Base-by-base conservation (phyloP, 2,113 vertebrate species). In the Parotia lawesii region DNA sequence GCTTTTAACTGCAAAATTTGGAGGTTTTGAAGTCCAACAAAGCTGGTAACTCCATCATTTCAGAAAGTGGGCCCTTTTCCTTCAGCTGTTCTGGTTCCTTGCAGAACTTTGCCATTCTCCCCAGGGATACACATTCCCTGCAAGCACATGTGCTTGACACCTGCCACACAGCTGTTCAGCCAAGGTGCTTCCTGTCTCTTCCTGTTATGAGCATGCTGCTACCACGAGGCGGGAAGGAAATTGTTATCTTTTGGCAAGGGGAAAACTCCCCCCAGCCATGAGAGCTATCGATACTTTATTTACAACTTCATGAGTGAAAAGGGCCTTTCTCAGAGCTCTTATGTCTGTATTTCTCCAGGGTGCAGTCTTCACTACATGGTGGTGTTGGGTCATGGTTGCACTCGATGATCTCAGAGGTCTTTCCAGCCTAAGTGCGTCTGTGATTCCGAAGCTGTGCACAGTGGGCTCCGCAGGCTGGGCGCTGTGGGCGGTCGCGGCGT, bases 61-160 rank as follows among this genome's bases (percentile, higher is more conserved):
- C 42, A 53, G n/a, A 31, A 24, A 21, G 16, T 2, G 3, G 6
- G 33, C 17, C 15, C 3, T 25, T 73, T 54, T 38, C 16, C 4
- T 3, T 18, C 11, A 17, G 12, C 4, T 5, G 12, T 6, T 23
- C 12, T 22, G 42, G 10, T 13, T 90, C 42, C 17, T 65, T 1
- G 1, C 27, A 24, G 42, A 51, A 21, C 10, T 24, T 13, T 23
- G 38, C 54, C 2, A 0, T 22, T 47, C 12, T 1, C 9, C 17
- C 12, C 25, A 22, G 27, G 1, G 1, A 23, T 2, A 3, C 0
- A 0, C 3, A 0, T 40, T 57, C 45, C 35, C 58, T 12, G 5
- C 33, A 3, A 11, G 29, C 10, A 5, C 11, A 1, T 1, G 19
- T 16, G 51, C 48, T 47, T 15, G 29, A 25, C 6, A 14, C 11